Percentiles rank a stretch among this genome's conserved stretches.
Conservation (phyloP, 2,113 vertebrate species). For the Falco punctatus region DNA sequence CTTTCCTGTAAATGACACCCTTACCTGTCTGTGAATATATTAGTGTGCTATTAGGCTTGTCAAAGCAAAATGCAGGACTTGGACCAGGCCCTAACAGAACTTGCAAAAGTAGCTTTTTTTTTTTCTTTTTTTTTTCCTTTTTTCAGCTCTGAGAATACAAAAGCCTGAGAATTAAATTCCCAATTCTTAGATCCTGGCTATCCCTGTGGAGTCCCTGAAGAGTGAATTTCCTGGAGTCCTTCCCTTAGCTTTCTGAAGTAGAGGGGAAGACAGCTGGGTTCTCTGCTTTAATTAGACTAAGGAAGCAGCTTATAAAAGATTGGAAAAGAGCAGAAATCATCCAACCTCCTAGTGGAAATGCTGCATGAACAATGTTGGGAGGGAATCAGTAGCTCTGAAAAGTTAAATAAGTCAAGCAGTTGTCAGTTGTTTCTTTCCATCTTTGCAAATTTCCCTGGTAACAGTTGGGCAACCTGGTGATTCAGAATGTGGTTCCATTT, state of each 20-base stretch:
- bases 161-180: background rate
- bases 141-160: background rate
- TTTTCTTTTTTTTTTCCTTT: background rate
- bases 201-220: background rate
- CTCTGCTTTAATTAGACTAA: constrained; percentile 28
- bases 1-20: background rate
- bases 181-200: background rate
- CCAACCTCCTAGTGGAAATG: background rate
- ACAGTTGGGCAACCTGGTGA: background rate
- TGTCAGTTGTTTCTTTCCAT: background rate
- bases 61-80: background rate
- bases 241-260: constrained; percentile 1
- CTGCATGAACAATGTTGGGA: background rate
- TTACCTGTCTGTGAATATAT: background rate
- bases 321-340: background rate
- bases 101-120: background rate
- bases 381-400: accelerated
- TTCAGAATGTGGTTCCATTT: background rate
- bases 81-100: background rate
- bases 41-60: background rate
- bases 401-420: background rate
- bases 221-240: constrained; percentile 15
- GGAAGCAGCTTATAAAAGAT: background rate
- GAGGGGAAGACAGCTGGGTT: constrained; percentile 8
- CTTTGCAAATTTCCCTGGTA: constrained; percentile 9